Evolutionary conservation across 2,888 invertebrate species (phyloP), one percentile per base, ranked within the genome.

Genomic region (Gastracanthus pulcherrimus): DNA sequence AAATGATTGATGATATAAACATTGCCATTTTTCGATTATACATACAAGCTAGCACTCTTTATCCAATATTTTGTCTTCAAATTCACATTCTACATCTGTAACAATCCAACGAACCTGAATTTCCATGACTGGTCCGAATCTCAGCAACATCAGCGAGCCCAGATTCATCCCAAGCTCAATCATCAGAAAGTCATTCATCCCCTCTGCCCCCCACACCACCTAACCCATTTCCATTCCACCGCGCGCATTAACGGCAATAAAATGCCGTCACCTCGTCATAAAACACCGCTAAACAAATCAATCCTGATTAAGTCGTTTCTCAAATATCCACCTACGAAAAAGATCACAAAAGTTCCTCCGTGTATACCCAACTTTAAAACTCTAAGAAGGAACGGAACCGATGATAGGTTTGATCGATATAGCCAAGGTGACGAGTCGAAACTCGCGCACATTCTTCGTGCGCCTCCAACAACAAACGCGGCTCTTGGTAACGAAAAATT

Each of bases 351-450:
- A 13, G 13, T 36, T 36, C 16, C 19, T 13, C 16, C n/a, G 4
- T 36, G 23, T 71, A 19, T 26, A 23, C 13, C 13, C 31, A 16
- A 29, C 41, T 72, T 72, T 55, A 66, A 71, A 55, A 55, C 19
- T 48, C 48, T 23, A 62, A 62, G 38, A 38, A 6, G 19, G 16
- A 6, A 3, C 36, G 23, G 16, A 51, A 34, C 51, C 48, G 81
- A 74, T 82, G 81, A 81, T 77, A 74, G 72, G 67, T 81, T 77
- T 77, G 81, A 82, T 82, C 77, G 77, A 78, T 78, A 78, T 19
- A 45, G 34, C 36, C 55, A 41, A 26, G 58, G 55, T 82, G 78
- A 81, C 74, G 60, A 13, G 72, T 34, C 45, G 41, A 78, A 64
- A 77, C 29, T 45, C 31, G n/a, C 62, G 74, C 41, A 13, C 41